Evolutionary conservation across 2,113 vertebrate genomes (phyloP).

Genomic region (Podilymbus podiceps): DNA sequence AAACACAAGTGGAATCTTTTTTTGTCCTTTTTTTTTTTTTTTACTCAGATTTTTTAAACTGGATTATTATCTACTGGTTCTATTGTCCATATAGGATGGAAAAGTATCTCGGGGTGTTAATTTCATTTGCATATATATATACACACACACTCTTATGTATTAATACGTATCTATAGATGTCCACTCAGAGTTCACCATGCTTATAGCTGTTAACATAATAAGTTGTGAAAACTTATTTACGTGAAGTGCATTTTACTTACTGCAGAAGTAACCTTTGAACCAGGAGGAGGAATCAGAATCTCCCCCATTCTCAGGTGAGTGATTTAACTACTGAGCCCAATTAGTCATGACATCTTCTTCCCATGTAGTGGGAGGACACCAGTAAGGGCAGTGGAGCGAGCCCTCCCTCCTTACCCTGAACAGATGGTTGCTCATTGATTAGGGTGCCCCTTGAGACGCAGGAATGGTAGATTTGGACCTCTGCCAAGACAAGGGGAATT

Average conservation of each 20-base stretch:
- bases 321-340: constrained; percentile 10
- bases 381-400: background rate
- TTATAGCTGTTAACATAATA: background rate
- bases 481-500: constrained; percentile 12
- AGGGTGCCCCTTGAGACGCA: background rate
- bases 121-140: background rate
- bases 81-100: background rate
- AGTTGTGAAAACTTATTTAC: background rate
- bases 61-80: background rate
- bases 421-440: constrained; percentile 56
- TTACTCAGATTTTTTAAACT: background rate
- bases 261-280: background rate
- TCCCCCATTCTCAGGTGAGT: background rate
- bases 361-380: background rate
- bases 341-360: constrained; percentile 16
- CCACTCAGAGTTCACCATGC: background rate
- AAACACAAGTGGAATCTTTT: background rate
- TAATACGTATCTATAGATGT: background rate
- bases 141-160: background rate
- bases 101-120: background rate
- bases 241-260: background rate
- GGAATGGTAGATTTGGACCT: background rate
- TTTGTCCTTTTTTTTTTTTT: background rate
- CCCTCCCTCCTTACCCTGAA: background rate
- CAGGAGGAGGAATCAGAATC: background rate